These are phyloP conservation scores for Acanthopleura granulata DNA, from an alignment of 2,888 invertebrate genomes.

Conservation along the genomic window DNA sequence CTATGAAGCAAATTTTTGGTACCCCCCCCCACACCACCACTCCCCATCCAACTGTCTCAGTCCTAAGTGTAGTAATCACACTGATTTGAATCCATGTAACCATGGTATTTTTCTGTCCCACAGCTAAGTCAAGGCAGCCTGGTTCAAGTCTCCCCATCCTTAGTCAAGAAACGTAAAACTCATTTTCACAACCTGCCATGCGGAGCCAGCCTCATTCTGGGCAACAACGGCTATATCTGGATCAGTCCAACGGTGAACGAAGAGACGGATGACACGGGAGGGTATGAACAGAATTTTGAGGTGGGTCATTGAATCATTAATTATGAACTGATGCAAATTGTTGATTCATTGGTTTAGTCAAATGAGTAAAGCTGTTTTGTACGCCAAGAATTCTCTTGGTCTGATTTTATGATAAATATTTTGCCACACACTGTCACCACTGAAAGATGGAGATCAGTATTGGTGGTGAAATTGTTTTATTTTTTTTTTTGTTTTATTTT, in stretches of 20 bases:
- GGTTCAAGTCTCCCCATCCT: conserved; percentile 90
- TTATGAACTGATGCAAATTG: too few relatives aligned
- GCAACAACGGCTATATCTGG: conserved; percentile 98
- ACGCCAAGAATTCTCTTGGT: too few relatives aligned
- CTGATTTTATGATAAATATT: too few relatives aligned
- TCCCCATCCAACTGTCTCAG: too few relatives aligned
- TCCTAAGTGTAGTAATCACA: too few relatives aligned
- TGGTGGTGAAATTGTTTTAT: background rate
- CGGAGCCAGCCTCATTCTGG: conserved; percentile 92
- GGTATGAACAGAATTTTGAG: conserved; percentile 83
- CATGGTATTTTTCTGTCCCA: background rate
- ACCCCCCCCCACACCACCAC: too few relatives aligned
- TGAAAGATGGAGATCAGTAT: too few relatives aligned
- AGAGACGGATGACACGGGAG: conserved; percentile 72
- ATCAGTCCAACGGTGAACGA: conserved; percentile 80
- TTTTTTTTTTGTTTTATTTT: conserved; percentile 45
- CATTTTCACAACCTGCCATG: conserved; percentile 95
- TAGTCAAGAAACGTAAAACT: conserved; percentile 92
- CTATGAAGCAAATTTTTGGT: too few relatives aligned
- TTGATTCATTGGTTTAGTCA: too few relatives aligned
- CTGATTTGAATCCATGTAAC: too few relatives aligned
- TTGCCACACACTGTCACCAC: too few relatives aligned
- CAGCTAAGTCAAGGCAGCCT: conserved; percentile 86
- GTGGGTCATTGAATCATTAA: conserved; percentile 51
- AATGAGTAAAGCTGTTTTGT: too few relatives aligned